These are phyloP conservation scores for Pandemis cinnamomeana DNA, from an alignment of 2,888 invertebrate species.

Conservation along the genomic window DNA sequence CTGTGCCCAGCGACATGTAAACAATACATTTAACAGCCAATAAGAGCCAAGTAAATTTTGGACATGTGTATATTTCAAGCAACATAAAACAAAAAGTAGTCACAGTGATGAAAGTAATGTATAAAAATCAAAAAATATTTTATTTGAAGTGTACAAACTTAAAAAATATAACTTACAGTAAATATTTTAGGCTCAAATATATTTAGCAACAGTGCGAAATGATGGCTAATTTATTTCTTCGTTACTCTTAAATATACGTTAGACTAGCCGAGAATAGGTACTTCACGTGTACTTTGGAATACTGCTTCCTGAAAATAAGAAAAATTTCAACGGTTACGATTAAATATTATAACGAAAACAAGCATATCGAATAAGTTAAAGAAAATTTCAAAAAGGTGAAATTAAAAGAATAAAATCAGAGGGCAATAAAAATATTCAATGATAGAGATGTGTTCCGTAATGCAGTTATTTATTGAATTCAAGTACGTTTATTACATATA, in stretches of 20 bases:
- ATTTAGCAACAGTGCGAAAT: conserved; percentile 62
- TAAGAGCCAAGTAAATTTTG: conserved; percentile 17
- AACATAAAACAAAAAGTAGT: conserved; percentile 25
- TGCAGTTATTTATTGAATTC: conserved; percentile 80
- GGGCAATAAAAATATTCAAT: conserved; percentile 49
- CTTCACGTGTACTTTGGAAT: conserved; percentile 84
- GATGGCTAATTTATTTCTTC: conserved; percentile 75
- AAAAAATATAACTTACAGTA: conserved; percentile 48
- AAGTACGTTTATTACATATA: conserved; percentile 78
- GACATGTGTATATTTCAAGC: conserved; percentile 22
- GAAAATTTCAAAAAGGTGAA: background rate
- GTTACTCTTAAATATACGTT: conserved; percentile 78
- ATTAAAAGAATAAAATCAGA: background rate
- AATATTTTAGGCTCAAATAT: conserved; percentile 72
- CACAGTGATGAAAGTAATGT: conserved; percentile 36
- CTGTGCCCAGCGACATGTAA: background rate
- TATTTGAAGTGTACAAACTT: conserved; percentile 51
- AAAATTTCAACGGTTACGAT: conserved; percentile 52
- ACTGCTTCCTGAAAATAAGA: conserved; percentile 82
- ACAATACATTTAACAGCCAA: conserved; percentile 8
- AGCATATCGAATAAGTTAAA: background rate
- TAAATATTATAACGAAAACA: conserved; percentile 5
- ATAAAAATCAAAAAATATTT: conserved; percentile 55
- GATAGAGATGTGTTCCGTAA: conserved; percentile 62
- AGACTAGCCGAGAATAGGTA: conserved; percentile 72